These are phyloP conservation scores for Drosophila kepulauana DNA, from an alignment of 1,140 invertebrate species.

Conservation along the genomic window DNA sequence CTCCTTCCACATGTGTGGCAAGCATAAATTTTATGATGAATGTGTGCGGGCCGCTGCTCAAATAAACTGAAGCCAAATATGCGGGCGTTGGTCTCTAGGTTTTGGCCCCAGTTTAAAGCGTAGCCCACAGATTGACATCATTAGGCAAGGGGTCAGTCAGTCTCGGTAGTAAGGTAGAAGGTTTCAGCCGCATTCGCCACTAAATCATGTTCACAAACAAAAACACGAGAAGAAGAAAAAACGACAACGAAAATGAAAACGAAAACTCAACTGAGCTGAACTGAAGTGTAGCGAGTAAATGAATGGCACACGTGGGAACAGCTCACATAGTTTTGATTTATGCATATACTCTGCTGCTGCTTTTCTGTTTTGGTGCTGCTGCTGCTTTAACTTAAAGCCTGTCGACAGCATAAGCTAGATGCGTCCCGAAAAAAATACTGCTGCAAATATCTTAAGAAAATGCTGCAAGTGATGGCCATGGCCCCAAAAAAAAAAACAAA, in stretches of 20 bases:
- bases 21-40: conserved; percentile 73
- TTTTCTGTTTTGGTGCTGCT: neutral
- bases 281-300: conserved; percentile 48
- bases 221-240: conserved; percentile 24
- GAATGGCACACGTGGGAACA: conserved; percentile 72
- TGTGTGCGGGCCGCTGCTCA: conserved; percentile 69
- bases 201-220: conserved; percentile 65
- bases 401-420: neutral
- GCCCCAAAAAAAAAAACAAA: no score
- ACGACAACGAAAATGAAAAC: neutral
- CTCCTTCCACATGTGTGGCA: conserved; percentile 9
- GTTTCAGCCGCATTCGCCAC: conserved; percentile 40
- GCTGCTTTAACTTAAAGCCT: conserved; percentile 24
- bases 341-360: conserved; percentile 22
- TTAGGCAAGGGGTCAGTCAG: conserved; percentile 56
- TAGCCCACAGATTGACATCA: conserved; percentile 75
- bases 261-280: neutral
- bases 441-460: neutral
- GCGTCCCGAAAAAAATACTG: neutral
- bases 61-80: conserved; percentile 77
- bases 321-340: conserved; percentile 66
- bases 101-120: conserved; percentile 62
- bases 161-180: neutral
- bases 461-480: conserved; percentile 15
- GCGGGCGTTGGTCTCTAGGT: conserved; percentile 38